These are phyloP conservation scores for Mus minutoides DNA, from an alignment of 2,797 vertebrate genomes.

Conservation along the genomic window DNA sequence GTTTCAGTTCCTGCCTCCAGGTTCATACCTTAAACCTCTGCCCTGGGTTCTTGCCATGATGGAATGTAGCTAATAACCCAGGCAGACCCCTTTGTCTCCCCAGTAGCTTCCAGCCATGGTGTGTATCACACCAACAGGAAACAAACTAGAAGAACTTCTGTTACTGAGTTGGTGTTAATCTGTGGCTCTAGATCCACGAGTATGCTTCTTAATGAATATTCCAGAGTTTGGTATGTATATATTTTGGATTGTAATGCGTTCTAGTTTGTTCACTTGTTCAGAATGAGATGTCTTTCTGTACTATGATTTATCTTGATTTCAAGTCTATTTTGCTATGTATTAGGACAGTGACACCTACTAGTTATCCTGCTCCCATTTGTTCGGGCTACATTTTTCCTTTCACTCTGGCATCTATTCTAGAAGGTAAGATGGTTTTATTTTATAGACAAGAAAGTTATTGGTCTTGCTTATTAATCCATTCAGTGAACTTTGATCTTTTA, in stretches of 20 bases:
- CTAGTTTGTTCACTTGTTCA: neutral
- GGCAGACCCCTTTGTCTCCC: neutral
- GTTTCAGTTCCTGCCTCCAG: neutral
- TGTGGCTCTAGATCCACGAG: neutral
- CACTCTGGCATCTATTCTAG: neutral
- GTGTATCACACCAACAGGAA: neutral
- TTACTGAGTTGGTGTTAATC: neutral
- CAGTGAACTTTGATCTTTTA: neutral
- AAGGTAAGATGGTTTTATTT: neutral
- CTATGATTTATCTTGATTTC: neutral
- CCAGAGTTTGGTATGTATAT: neutral
- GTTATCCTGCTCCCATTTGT: neutral
- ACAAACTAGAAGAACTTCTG: neutral
- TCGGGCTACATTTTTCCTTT: neutral
- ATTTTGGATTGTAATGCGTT: neutral
- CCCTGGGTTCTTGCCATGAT: neutral
- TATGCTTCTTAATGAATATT: neutral
- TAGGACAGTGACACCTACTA: neutral
- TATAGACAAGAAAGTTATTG: neutral
- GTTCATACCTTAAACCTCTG: neutral
- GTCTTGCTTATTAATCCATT: neutral
- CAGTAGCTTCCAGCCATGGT: neutral
- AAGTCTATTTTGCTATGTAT: neutral
- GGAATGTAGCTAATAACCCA: neutral
- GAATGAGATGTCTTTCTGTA: neutral